phyloP scores from a whole-genome alignment of 2,888 invertebrate species.

The Heliothis peltigera region DNA sequence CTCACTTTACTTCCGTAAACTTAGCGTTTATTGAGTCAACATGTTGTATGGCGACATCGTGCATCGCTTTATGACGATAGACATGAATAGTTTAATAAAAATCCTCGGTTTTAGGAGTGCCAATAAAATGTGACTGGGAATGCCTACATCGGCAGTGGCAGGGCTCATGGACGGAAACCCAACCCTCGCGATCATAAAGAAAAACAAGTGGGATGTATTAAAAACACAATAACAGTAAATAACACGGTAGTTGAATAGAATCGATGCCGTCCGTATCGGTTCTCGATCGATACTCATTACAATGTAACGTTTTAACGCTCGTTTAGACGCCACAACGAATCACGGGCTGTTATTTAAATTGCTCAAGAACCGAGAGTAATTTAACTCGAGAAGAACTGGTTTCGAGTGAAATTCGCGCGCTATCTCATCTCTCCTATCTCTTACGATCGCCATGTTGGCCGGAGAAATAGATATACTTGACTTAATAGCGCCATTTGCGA shows the following conservation, averaged over 20 bases:
- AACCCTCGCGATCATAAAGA: conserved; percentile 40
- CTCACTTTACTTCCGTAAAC: conserved; percentile 72
- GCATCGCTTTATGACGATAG: conserved; percentile 65
- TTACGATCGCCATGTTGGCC: conserved; percentile 63
- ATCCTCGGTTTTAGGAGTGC: conserved; percentile 57
- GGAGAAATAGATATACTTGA: conserved; percentile 65
- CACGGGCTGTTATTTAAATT: conserved; percentile 80
- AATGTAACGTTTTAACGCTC: conserved; percentile 76
- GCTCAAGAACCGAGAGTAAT: conserved; percentile 75
- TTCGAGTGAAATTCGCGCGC: conserved; percentile 74
- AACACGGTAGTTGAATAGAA: conserved; percentile 67
- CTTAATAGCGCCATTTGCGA: conserved; percentile 69
- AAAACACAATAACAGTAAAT: conserved; percentile 66
- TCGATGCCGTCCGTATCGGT: conserved; percentile 63
- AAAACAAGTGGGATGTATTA: conserved; percentile 56
- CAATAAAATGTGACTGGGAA: conserved; percentile 46
- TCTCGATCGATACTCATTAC: conserved; percentile 73
- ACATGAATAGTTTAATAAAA: conserved; percentile 65
- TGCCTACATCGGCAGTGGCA: conserved; percentile 9
- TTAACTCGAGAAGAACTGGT: conserved; percentile 77
- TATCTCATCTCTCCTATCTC: conserved; percentile 75
- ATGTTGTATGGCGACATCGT: conserved; percentile 62
- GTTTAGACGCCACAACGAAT: conserved; percentile 75
- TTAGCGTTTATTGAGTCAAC: conserved; percentile 75
- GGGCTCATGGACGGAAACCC: conserved; percentile 37